Evolutionary conservation across 2,888 invertebrate genomes (phyloP).

Genomic region (Acrobasis consociella): DNA sequence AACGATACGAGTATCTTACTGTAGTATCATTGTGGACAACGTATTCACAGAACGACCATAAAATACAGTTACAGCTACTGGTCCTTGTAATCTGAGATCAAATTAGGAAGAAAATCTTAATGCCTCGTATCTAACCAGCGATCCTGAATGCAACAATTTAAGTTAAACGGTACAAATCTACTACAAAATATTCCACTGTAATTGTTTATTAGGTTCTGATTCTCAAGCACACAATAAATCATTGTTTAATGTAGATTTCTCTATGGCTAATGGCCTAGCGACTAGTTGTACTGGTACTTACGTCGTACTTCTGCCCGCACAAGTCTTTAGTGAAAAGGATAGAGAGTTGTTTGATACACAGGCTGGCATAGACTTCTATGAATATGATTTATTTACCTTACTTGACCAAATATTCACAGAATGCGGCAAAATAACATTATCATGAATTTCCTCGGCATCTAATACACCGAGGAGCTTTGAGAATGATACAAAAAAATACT

Average conservation of each 20-base stretch:
- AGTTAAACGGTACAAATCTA: not conserved
- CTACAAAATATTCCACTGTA: conserved; percentile 1
- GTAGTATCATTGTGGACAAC: not conserved
- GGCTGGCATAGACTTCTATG: no score
- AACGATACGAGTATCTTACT: not conserved
- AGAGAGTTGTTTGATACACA: no score
- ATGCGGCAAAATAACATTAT: no score
- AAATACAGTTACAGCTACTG: conserved; percentile 5
- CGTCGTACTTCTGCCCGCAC: no score
- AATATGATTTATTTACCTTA: no score
- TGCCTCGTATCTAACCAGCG: conserved; percentile 6
- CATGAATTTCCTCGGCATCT: no score
- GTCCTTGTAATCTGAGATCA: not conserved
- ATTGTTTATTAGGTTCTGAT: not conserved
- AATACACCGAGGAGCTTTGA: no score
- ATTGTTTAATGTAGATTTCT: not conserved
- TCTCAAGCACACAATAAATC: not conserved
- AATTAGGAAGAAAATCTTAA: not conserved
- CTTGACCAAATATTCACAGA: no score
- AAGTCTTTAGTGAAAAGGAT: no score
- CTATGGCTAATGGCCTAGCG: not conserved
- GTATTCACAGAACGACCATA: not conserved
- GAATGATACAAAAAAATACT: no score
- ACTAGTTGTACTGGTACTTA: no score
- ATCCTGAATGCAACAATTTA: conserved; percentile 10